Evolutionary conservation across 2,797 vertebrate genomes (phyloP).

Genomic region (Channallabes apus): DNA sequence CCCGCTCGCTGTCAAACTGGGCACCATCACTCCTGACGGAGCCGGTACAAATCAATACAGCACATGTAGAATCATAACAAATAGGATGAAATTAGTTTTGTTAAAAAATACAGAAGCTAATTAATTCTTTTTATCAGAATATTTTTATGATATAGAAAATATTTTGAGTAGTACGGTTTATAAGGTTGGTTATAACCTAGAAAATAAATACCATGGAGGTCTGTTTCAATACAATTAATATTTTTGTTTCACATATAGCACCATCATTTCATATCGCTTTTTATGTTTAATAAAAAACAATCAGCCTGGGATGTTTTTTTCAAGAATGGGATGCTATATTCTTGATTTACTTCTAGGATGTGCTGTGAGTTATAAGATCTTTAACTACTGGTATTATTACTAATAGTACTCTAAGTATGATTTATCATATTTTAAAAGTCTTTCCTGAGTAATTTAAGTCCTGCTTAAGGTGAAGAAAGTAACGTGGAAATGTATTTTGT

Average conservation of each 20-base stretch:
- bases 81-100: no score
- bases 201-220: background rate
- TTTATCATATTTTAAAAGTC: background rate
- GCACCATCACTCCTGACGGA: constrained; percentile 96
- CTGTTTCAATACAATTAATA: background rate
- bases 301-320: background rate
- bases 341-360: no score
- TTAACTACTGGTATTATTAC: background rate
- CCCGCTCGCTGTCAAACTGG: constrained; percentile 94
- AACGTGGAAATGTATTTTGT: background rate
- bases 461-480: background rate
- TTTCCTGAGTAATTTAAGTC: background rate
- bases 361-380: background rate
- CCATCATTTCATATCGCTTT: background rate
- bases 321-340: background rate
- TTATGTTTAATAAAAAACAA: background rate
- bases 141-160: no score
- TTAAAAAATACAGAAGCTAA: background rate
- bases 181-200: background rate
- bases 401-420: background rate
- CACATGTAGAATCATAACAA: background rate
- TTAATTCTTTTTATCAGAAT: no score
- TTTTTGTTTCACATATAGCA: background rate
- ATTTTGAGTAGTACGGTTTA: no score
- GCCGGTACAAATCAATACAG: constrained; percentile 75